Base-by-base conservation (phyloP, 2,888 invertebrate species). In the Oligia fasciuncula region DNA sequence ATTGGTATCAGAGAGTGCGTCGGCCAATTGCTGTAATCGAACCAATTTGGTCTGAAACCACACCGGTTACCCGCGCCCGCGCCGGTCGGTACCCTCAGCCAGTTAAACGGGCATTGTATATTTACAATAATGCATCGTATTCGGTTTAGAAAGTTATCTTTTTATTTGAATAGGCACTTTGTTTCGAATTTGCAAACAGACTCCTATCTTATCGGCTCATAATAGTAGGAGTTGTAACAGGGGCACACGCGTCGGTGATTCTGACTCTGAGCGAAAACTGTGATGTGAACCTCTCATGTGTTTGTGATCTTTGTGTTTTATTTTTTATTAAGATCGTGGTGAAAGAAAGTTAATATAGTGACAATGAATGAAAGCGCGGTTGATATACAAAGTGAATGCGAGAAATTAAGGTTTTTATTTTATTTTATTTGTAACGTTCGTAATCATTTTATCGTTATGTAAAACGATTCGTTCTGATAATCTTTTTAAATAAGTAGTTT, bases 131-230 rank as follows among this genome's bases (percentile, higher is more conserved):
- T 91, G 90, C 91, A 92, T 85, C 86, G 78, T 75, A 78, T 79
- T 73, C 85, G 85, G 90, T 87, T 90, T 89, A 89, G 81, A 88
- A 86, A 90, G 90, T 90, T 93, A 93, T 93, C 91, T 90, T 85
- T 87, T 87, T 91, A 87, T 92, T 93, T 94, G 89, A 91, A 89
- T 91, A 90, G 86, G 85, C 89, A 93, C 90, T 92, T 92, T 93
- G 93, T 95, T 92, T 92, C 90, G 92, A 93, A 93, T 93, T 93
- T 92, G 92, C 94, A 93, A 94, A 94, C 93, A 94, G 81, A 90
- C 87, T 86, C 88, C 81, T 95, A 96, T 96, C 95, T 96, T 96
- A 96, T 96, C 96, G 85, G 84, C 80, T 79, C 85, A 91, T 93
- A 95, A 94, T 96, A 94, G 94, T 93, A 88, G 90, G 90, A 92